These are phyloP conservation scores for Neodiprion fabricii DNA, from an alignment of 1,140 invertebrate genomes.

Conservation along the genomic window DNA sequence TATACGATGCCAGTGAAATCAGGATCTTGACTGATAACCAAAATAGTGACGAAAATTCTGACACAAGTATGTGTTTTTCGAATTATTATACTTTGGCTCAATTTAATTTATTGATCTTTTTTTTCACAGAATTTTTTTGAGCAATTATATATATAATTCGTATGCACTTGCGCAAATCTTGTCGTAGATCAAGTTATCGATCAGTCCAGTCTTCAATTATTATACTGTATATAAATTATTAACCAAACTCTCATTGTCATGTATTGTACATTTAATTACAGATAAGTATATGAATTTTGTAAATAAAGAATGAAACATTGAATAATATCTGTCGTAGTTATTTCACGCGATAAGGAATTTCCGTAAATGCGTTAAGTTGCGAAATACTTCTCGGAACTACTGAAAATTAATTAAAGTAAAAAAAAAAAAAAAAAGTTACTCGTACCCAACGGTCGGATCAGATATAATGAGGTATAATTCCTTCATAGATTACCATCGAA, in stretches of 20 bases:
- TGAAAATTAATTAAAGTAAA: neutral
- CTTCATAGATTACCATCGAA: neutral
- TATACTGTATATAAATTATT: constrained; percentile 47
- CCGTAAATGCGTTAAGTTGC: neutral
- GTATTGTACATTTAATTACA: constrained; percentile 20
- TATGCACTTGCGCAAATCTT: too few species aligned
- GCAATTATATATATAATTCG: too few species aligned
- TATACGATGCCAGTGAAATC: neutral
- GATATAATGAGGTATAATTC: neutral
- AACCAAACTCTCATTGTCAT: constrained; percentile 21
- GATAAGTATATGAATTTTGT: constrained; percentile 27
- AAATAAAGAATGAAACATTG: constrained; percentile 30
- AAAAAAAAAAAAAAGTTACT: neutral
- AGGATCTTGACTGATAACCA: neutral
- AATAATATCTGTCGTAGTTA: neutral
- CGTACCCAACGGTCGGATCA: neutral
- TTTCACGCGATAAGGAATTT: neutral
- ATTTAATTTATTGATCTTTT: neutral
- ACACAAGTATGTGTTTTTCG: neutral
- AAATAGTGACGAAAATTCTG: neutral
- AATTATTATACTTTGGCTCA: neutral
- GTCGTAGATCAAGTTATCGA: too few species aligned
- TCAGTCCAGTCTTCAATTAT: neutral
- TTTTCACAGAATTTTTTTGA: neutral
- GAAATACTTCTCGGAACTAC: too few species aligned